Percentiles rank a stretch among this genome's conserved stretches.
Evolutionary conservation across 1,140 invertebrate species (phyloP).

Genomic region (Heliconius hewitsoni): DNA sequence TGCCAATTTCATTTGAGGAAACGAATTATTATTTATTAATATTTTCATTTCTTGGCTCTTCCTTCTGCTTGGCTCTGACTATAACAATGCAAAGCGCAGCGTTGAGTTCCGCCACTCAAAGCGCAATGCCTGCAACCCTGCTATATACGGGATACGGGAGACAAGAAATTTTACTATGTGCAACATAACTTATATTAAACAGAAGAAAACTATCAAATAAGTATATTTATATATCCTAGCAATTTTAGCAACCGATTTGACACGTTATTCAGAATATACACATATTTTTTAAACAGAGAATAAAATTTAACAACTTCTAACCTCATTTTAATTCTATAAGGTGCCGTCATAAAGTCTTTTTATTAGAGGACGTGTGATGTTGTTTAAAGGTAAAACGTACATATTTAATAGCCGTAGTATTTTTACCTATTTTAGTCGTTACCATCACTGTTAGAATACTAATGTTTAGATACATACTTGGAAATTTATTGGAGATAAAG

Average conservation of each 20-base stretch:
- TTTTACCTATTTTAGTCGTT: constrained; percentile 17
- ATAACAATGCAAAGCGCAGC: too few species aligned
- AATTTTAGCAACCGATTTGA: neutral
- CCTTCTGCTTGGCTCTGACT: too few species aligned
- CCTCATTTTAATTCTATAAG: neutral
- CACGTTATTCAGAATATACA: neutral
- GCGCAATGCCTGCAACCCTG: too few species aligned
- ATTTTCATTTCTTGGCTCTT: too few species aligned
- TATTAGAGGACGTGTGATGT: constrained; percentile 14
- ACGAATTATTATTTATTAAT: too few species aligned
- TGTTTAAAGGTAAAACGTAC: constrained; percentile 18
- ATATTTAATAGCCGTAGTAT: constrained; percentile 3
- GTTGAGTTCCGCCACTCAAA: too few species aligned
- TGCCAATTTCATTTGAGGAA: too few species aligned
- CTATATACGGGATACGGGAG: too few species aligned
- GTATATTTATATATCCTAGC: too few species aligned
- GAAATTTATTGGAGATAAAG: neutral
- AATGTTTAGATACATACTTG: neutral
- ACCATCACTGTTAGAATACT: neutral
- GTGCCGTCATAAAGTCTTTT: constrained; percentile 14
- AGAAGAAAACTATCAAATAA: too few species aligned
- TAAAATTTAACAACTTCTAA: constrained; percentile 10
- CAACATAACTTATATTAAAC: too few species aligned
- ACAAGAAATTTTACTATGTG: too few species aligned
- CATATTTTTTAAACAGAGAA: neutral